These are phyloP conservation scores for Chloroclysta siterata DNA, from an alignment of 2,888 invertebrate genomes.

Conservation along the genomic window DNA sequence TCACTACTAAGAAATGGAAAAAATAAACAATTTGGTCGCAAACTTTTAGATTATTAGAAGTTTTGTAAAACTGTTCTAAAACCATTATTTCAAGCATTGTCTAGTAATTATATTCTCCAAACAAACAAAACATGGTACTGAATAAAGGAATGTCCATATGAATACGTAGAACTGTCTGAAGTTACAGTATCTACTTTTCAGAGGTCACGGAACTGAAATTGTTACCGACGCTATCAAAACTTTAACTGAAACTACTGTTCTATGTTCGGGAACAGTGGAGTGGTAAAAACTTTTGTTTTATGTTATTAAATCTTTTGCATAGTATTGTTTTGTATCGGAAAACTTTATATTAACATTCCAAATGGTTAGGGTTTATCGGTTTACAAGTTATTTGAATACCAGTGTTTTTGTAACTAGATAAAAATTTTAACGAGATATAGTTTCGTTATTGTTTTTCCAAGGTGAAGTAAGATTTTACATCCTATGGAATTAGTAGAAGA, in stretches of 20 bases:
- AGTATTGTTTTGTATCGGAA: constrained; percentile 13
- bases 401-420: too few relatives aligned
- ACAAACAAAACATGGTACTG: background rate
- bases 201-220: constrained; percentile 26
- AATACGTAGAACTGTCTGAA: constrained; percentile 11
- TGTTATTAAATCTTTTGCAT: constrained; percentile 25
- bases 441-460: too few relatives aligned
- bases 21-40: too few relatives aligned
- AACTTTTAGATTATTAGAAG: too few relatives aligned
- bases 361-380: background rate
- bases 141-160: constrained; percentile 11
- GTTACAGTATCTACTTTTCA: constrained; percentile 20
- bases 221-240: constrained; percentile 33
- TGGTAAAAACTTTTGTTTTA: constrained; percentile 26
- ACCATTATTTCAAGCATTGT: background rate
- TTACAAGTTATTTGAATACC: background rate
- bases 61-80: too few relatives aligned
- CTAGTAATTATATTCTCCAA: background rate
- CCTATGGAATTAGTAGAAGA: too few relatives aligned
- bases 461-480: too few relatives aligned
- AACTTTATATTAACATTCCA: constrained; percentile 11
- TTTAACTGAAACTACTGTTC: constrained; percentile 30
- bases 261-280: constrained; percentile 21
- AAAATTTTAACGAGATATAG: too few relatives aligned
- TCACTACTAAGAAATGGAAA: too few relatives aligned